Conservation (phyloP, 1,140 invertebrate genomes). For the Euura lappo region DNA sequence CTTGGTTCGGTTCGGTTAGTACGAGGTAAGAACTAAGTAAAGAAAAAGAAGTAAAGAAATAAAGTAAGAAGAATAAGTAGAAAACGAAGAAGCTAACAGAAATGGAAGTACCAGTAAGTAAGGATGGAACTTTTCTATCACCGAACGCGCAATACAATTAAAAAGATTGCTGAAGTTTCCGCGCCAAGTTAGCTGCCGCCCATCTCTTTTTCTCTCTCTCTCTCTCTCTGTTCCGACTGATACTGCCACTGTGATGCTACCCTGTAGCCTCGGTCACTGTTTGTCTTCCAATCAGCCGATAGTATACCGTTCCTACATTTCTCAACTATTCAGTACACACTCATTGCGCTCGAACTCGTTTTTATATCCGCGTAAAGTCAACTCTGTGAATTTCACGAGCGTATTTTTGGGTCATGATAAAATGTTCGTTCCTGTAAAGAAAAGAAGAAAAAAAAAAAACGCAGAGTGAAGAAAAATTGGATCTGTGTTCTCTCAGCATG, state of each 20-base stretch:
- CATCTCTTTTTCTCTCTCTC: neutral
- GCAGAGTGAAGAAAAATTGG: no score
- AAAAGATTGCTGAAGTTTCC: constrained; percentile 53
- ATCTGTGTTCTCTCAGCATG: no score
- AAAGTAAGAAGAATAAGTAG: constrained; percentile 13
- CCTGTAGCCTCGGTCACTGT: constrained; percentile 31
- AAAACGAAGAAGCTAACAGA: constrained; percentile 23
- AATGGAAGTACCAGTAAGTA: constrained; percentile 20
- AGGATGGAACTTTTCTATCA: constrained; percentile 50
- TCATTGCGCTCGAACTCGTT: neutral
- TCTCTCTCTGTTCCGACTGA: no score
- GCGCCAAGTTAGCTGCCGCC: constrained; percentile 8
- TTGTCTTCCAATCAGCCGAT: constrained; percentile 50
- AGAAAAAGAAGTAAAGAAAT: constrained; percentile 20
- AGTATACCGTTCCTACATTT: constrained; percentile 9
- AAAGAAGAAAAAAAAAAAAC: no score
- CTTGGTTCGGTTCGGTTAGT: constrained; percentile 12
- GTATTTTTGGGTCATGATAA: no score
- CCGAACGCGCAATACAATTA: constrained; percentile 51
- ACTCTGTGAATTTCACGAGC: no score
- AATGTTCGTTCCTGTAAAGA: no score
- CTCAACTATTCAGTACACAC: neutral
- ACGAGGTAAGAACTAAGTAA: constrained; percentile 38
- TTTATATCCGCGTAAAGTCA: neutral
- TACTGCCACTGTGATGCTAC: no score